Evolutionary conservation across 2,888 invertebrate genomes (phyloP).

Genomic region (Labia minor): DNA sequence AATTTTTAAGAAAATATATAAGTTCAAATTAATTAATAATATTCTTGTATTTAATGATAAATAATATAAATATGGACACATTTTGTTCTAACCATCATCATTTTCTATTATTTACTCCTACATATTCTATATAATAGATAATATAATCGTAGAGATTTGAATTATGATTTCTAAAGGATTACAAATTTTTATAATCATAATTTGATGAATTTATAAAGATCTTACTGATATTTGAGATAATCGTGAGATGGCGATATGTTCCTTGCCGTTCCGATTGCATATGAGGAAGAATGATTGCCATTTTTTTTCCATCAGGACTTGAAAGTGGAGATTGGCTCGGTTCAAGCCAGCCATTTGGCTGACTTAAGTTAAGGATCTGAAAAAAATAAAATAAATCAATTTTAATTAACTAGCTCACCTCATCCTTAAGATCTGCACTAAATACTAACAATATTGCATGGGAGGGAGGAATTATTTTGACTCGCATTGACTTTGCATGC

Average conservation of each 20-base stretch:
- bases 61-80: no score
- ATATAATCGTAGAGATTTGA: no score
- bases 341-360: conserved; percentile 66
- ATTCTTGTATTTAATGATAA: no score
- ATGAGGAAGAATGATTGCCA: conserved; percentile 64
- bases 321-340: conserved; percentile 59
- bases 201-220: no score
- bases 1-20: no score
- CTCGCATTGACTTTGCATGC: conserved; percentile 44
- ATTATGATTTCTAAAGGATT: no score
- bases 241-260: conserved; percentile 30
- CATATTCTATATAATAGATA: no score
- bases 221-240: not conserved
- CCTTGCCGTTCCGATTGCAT: conserved; percentile 44
- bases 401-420: conserved; percentile 18
- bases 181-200: no score
- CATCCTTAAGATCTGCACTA: no score
- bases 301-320: conserved; percentile 52
- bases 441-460: conserved; percentile 28
- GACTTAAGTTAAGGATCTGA: conserved; percentile 25
- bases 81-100: no score
- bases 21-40: no score
- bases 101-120: no score
- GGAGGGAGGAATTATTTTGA: not conserved
- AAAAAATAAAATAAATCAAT: not conserved